phyloP scores from a whole-genome alignment of 2,888 invertebrate species.

The Tromatobia lineatoria region DNA sequence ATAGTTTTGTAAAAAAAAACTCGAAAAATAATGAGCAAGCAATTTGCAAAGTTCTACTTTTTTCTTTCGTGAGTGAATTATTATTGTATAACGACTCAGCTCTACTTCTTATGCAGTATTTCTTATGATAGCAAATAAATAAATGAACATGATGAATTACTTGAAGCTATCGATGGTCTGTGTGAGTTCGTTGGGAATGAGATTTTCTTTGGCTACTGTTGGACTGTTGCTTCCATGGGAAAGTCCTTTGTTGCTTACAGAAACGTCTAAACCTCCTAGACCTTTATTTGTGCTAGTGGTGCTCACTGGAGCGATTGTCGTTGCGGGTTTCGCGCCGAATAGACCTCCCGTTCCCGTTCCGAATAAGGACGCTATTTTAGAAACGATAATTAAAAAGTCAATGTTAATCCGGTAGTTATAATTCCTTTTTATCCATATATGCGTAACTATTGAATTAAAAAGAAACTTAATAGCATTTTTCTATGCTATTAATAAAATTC shows the following conservation, averaged over 20 bases:
- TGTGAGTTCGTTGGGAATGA: constrained; percentile 92
- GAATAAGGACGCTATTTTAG: constrained; percentile 77
- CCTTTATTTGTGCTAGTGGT: constrained; percentile 87
- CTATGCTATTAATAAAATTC: no score
- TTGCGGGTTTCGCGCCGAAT: constrained; percentile 78
- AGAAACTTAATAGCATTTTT: no score
- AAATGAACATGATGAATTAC: constrained; percentile 81
- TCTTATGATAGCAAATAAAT: no score
- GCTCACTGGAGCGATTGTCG: constrained; percentile 70
- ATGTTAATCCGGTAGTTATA: no score
- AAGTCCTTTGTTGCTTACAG: constrained; percentile 84
- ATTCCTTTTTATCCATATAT: no score
- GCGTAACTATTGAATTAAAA: no score
- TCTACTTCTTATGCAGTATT: no score
- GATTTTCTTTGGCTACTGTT: constrained; percentile 88
- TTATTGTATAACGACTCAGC: no score
- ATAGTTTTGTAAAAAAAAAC: no score
- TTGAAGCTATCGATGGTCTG: constrained; percentile 93
- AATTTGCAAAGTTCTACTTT: no score
- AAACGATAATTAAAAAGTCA: not conserved
- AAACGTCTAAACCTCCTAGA: constrained; percentile 89
- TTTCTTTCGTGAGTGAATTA: no score
- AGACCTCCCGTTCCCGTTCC: constrained; percentile 76
- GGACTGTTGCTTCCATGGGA: constrained; percentile 85
- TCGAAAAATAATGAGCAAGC: no score